A percentile compares a stretch with the other conserved stretches of the same genome.
These are phyloP conservation scores for honey bee (Apis mellifera) DNA, from an alignment of 1,140 invertebrate species.

Conservation along the genomic window DNA sequence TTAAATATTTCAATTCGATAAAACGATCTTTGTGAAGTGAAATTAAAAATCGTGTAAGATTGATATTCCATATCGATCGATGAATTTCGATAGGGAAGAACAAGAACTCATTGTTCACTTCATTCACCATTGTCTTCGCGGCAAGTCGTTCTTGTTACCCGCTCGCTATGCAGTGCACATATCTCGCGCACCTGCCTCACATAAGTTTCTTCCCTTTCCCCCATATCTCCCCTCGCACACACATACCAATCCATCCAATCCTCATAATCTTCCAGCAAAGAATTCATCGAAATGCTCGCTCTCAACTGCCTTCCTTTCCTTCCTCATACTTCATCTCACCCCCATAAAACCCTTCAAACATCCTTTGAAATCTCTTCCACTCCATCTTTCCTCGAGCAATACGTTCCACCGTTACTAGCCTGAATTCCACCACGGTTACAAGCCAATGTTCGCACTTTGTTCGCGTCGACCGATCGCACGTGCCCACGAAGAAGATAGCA, in stretches of 20 bases:
- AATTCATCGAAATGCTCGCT: background rate
- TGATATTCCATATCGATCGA: background rate
- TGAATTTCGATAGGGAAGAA: background rate
- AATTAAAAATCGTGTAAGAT: too few species aligned
- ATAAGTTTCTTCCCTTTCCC: background rate
- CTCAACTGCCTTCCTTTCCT: background rate
- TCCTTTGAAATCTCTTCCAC: background rate
- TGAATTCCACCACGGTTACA: slow-evolving; percentile 2
- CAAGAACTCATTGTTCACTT: background rate
- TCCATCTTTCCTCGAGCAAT: background rate
- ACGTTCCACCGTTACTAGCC: background rate
- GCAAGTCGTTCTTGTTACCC: background rate
- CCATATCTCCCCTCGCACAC: background rate
- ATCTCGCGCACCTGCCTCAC: slow-evolving; percentile 13
- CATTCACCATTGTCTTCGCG: background rate
- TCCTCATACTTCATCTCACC: background rate
- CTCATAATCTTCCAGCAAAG: background rate
- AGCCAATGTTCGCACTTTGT: slow-evolving; percentile 28
- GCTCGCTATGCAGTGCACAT: background rate
- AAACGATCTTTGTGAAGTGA: too few species aligned
- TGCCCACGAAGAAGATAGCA: slow-evolving; percentile 7
- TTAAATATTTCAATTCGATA: too few species aligned
- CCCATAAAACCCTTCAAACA: background rate
- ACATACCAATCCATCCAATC: background rate
- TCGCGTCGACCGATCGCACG: slow-evolving; percentile 38